phyloP scores from a whole-genome alignment of 1,140 invertebrate genomes.

The Araneus ventricosus region DNA sequence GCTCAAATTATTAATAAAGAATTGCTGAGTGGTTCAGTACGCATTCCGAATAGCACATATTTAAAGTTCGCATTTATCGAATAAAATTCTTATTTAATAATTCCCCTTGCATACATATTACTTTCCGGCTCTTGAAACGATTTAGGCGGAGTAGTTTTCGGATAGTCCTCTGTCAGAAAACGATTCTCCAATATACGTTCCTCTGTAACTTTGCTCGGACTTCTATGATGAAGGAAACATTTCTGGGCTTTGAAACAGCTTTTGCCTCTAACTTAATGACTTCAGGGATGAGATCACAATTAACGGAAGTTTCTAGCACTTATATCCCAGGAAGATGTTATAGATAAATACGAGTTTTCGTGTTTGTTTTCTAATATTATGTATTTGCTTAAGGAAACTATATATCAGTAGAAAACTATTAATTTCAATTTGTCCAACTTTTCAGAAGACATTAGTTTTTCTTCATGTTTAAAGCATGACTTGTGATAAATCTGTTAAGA shows the following conservation, averaged over 20 bases:
- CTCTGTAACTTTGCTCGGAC: background rate
- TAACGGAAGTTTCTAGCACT: background rate
- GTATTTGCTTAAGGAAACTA: background rate
- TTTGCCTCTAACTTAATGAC: slow-evolving; percentile 33
- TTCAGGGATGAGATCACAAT: slow-evolving; percentile 16
- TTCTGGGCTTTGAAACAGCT: slow-evolving; percentile 3
- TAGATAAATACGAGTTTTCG: background rate
- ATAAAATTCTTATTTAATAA: background rate
- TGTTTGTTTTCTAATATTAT: background rate
- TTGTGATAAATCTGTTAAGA: too few species aligned
- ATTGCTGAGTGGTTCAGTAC: too few species aligned
- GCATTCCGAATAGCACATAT: background rate
- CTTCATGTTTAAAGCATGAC: too few species aligned
- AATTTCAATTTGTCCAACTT: too few species aligned
- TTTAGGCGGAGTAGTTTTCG: slow-evolving; percentile 35
- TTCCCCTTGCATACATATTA: background rate
- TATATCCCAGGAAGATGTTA: background rate
- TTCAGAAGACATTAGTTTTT: too few species aligned
- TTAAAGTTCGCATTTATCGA: background rate
- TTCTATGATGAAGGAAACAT: background rate
- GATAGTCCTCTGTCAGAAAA: slow-evolving; percentile 39
- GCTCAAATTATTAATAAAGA: too few species aligned
- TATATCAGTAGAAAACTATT: background rate
- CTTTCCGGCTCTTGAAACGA: slow-evolving; percentile 2
- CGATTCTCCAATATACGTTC: slow-evolving; percentile 39